phyloP scores from a whole-genome alignment of 1,140 invertebrate species.

The Drosophila parvula region DNA sequence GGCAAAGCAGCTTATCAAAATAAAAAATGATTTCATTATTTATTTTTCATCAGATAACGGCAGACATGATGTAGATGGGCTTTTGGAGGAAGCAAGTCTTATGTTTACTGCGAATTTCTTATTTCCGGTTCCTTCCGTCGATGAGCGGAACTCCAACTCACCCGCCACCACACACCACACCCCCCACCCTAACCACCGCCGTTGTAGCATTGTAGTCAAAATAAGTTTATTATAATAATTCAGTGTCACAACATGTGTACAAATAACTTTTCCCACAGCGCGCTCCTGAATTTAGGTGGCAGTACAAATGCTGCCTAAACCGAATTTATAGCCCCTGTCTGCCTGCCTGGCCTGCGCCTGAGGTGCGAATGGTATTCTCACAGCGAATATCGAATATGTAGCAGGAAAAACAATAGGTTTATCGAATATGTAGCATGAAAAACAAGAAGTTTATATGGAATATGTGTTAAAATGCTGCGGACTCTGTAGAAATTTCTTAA shows the following conservation, averaged over 20 bases:
- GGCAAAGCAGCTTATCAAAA: slow-evolving; percentile 81
- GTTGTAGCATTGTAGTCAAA: slow-evolving; percentile 38
- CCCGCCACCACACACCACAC: no score
- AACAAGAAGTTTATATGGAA: no score
- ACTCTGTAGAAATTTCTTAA: no score
- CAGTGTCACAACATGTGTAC: slow-evolving; percentile 72
- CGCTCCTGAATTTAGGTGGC: slow-evolving; percentile 12
- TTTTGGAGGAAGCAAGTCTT: slow-evolving; percentile 23
- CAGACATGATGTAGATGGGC: slow-evolving; percentile 36
- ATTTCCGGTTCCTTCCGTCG: slow-evolving; percentile 66
- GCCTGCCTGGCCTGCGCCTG: not conserved
- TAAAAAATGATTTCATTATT: slow-evolving; percentile 82
- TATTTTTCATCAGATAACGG: slow-evolving; percentile 80
- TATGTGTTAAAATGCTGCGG: no score
- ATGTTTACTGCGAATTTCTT: slow-evolving; percentile 61
- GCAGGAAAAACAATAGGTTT: no score
- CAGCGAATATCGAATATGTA: no score
- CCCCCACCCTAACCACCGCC: slow-evolving; percentile 8
- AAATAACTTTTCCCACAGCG: slow-evolving; percentile 48
- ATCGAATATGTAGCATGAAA: no score
- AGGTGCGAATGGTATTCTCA: slow-evolving; percentile 3
- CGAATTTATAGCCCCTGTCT: slow-evolving; percentile 28
- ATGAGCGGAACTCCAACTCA: slow-evolving; percentile 27
- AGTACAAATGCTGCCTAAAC: slow-evolving; percentile 10
- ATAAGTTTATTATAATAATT: slow-evolving; percentile 82